These are phyloP conservation scores for Echiichthys vipera DNA, from an alignment of 2,797 vertebrate genomes.

Conservation along the genomic window DNA sequence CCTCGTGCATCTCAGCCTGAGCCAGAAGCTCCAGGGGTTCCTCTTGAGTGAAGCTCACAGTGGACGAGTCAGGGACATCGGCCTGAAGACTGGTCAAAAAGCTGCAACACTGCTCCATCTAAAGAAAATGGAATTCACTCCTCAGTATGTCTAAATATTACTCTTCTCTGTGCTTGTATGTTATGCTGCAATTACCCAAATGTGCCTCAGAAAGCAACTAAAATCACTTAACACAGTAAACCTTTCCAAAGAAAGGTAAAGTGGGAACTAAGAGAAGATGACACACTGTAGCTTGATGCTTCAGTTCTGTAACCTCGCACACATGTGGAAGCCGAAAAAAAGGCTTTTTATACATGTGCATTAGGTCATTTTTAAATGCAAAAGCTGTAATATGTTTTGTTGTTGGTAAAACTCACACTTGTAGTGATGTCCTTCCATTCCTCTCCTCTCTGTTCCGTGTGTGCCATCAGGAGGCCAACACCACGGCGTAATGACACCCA, in stretches of 20 bases:
- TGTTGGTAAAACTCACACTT: slow-evolving; percentile 83
- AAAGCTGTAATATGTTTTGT: not conserved
- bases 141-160: not conserved
- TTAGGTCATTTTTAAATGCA: not conserved
- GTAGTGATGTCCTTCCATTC: slow-evolving; percentile 90
- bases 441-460: slow-evolving; percentile 83
- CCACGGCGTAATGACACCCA: slow-evolving; percentile 85
- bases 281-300: not conserved
- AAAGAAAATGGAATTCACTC: not conserved
- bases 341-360: too few relatives aligned
- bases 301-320: not conserved
- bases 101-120: slow-evolving; percentile 89
- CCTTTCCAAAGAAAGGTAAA: not conserved
- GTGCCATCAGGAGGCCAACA: slow-evolving; percentile 82
- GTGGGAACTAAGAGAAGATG: not conserved
- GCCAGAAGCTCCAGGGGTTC: slow-evolving; percentile 84
- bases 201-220: not conserved
- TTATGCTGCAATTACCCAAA: not conserved
- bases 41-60: slow-evolving; percentile 75
- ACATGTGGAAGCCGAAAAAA: not conserved
- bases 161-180: not conserved
- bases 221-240: not conserved
- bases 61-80: slow-evolving; percentile 83
- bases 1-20: slow-evolving; percentile 81
- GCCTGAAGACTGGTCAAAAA: slow-evolving; percentile 89